Percentiles rank a stretch among this genome's conserved stretches.
These are phyloP conservation scores for Oscarella lobularis DNA, from an alignment of 37 sponge, comb jelly and placozoan species.

Conservation along the genomic window DNA sequence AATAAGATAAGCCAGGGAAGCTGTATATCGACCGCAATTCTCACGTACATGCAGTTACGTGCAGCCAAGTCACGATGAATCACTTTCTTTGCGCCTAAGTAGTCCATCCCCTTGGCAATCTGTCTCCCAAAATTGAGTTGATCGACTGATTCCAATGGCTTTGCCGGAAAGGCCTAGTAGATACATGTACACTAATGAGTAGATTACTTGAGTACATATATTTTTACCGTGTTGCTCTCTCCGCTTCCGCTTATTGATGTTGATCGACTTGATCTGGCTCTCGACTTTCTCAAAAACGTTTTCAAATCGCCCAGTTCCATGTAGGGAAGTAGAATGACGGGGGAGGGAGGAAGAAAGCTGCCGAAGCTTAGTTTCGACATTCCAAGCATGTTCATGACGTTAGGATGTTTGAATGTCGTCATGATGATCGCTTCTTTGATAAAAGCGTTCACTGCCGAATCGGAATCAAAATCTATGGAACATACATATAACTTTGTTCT, in stretches of 20 bases:
- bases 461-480: neutral
- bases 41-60: constrained; percentile 34
- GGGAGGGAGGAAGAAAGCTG: neutral
- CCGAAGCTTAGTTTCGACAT: neutral
- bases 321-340: neutral
- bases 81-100: constrained; percentile 17
- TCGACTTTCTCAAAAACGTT: neutral
- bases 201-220: no score
- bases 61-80: constrained; percentile 40
- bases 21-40: no score
- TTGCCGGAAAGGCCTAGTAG: neutral
- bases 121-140: constrained; percentile 16
- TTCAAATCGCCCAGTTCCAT: neutral
- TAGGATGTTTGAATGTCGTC: neutral
- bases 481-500: neutral
- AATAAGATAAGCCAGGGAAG: no score
- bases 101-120: constrained; percentile 37
- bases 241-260: neutral
- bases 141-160: neutral
- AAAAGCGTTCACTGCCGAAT: neutral
- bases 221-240: no score
- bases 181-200: neutral
- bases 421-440: neutral
- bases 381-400: neutral
- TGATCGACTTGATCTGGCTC: neutral